Evolutionary conservation across 2,113 vertebrate species (phyloP).

Genomic region (Hypocryptadius cinnamomeus): DNA sequence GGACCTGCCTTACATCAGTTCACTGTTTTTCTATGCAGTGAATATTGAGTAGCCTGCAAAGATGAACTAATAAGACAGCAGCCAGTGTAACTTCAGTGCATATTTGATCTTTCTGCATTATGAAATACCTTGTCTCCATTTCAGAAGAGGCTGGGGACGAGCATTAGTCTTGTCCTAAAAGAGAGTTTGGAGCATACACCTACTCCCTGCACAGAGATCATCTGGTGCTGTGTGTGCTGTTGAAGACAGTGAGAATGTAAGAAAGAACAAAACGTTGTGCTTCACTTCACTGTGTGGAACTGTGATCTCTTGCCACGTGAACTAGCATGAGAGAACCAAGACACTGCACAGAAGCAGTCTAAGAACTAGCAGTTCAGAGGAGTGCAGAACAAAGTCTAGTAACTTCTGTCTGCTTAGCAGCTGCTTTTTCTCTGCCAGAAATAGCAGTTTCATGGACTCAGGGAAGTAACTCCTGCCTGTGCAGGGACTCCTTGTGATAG

Average conservation of each 20-base stretch:
- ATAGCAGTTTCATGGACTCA: not conserved
- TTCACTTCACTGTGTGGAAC: not conserved
- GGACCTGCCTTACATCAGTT: not conserved
- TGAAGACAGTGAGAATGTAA: not conserved
- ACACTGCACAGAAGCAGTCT: not conserved
- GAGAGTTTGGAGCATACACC: not conserved
- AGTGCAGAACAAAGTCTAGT: not conserved
- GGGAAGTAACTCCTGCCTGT: not conserved
- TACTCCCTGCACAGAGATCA: not conserved
- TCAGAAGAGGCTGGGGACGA: not conserved
- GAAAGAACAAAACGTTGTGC: not conserved
- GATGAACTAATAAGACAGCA: not conserved
- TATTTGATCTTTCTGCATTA: not conserved
- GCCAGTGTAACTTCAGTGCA: rapidly evolving
- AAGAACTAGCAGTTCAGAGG: not conserved
- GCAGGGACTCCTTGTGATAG: not conserved
- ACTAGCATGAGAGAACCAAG: not conserved
- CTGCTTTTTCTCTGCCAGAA: not conserved
- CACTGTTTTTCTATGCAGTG: not conserved
- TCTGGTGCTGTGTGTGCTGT: not conserved
- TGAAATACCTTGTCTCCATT: not conserved
- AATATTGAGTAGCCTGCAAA: not conserved
- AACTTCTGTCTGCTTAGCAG: not conserved
- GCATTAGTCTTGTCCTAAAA: not conserved
- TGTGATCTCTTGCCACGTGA: not conserved